Evolutionary conservation across 1,140 invertebrate genomes (phyloP).

Genomic region (Myzus persicae): DNA sequence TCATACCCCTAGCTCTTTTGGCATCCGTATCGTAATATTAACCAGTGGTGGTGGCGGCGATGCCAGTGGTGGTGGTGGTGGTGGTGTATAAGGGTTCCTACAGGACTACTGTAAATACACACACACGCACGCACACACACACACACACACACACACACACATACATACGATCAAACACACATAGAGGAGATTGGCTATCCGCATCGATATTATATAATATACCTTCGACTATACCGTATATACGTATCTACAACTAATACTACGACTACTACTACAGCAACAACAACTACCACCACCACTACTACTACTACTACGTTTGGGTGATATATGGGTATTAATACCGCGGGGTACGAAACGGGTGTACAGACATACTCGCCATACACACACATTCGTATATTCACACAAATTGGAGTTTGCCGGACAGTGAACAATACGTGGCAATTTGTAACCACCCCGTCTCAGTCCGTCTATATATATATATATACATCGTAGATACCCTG

Average conservation of each 20-base stretch:
- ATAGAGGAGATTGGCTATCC: slow-evolving; percentile 36
- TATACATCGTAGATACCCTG: neutral
- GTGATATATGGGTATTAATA: slow-evolving; percentile 56
- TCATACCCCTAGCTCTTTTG: neutral
- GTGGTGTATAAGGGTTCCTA: neutral
- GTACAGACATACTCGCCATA: neutral
- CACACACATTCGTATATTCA: neutral
- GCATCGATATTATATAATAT: slow-evolving; percentile 39
- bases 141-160: neutral
- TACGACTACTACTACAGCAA: neutral
- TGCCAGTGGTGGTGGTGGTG: neutral
- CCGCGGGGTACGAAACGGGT: slow-evolving; percentile 1
- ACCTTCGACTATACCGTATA: slow-evolving; percentile 10
- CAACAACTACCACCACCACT: neutral
- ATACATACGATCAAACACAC: neutral
- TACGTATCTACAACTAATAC: neutral
- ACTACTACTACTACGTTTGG: neutral
- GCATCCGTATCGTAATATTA: slow-evolving; percentile 42
- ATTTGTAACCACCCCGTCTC: slow-evolving; percentile 48
- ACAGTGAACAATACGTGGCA: slow-evolving; percentile 57
- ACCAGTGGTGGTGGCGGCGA: neutral
- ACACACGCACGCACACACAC: neutral
- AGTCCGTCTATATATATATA: neutral
- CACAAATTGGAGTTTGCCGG: slow-evolving; percentile 50
- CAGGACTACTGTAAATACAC: slow-evolving; percentile 32